Evolutionary conservation across 2,113 vertebrate species (phyloP).

Genomic region (Sceloporus tristichus): DNA sequence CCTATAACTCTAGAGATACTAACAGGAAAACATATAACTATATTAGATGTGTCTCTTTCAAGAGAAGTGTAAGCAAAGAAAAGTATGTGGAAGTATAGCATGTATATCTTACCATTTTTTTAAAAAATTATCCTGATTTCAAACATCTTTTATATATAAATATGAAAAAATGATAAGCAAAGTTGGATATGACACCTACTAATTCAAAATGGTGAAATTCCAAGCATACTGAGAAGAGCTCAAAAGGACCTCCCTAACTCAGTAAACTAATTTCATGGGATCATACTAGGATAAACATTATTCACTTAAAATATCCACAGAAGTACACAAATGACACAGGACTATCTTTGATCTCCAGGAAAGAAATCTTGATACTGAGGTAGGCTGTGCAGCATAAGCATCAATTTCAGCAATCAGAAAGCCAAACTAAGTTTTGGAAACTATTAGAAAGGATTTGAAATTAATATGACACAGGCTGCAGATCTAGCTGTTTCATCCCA

Average conservation of each 20-base stretch:
- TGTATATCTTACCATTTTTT: not conserved
- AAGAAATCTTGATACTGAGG: not conserved
- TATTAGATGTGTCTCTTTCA: not conserved
- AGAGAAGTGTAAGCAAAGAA: not conserved
- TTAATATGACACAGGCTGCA: no score
- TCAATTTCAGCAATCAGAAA: not conserved
- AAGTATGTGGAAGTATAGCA: not conserved
- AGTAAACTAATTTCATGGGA: not conserved
- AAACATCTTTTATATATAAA: not conserved
- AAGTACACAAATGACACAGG: no score
- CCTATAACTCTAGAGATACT: rapidly evolving
- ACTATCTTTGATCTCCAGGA: not conserved
- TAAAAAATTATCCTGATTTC: not conserved
- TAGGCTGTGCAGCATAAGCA: no score
- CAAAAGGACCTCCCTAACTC: not conserved
- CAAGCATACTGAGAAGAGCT: not conserved
- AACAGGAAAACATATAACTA: not conserved
- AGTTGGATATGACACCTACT: not conserved
- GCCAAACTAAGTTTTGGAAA: not conserved
- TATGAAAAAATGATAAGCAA: not conserved
- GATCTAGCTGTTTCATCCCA: not conserved
- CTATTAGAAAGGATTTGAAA: not conserved
- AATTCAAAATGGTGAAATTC: not conserved
- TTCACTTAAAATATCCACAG: not conserved
- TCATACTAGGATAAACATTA: not conserved